A percentile compares a stretch with the other conserved stretches of the same genome.
These are phyloP conservation scores for Pangasius krempfi DNA, from an alignment of 2,797 vertebrate species.

Conservation along the genomic window DNA sequence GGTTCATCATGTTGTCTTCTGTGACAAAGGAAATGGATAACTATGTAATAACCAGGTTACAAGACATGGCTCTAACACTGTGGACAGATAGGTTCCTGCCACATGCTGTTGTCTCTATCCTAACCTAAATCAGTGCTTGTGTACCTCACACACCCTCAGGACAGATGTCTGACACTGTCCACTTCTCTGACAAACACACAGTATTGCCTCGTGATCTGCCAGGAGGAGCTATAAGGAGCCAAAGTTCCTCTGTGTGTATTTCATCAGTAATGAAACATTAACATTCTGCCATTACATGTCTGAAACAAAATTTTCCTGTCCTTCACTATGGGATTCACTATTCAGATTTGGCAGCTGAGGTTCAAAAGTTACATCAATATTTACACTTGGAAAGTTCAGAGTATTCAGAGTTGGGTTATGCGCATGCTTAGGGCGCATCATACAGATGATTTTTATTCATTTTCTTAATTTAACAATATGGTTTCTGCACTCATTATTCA, in stretches of 20 bases:
- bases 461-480: not conserved
- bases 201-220: not conserved
- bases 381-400: not conserved
- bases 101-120: not conserved
- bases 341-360: not conserved
- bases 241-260: not conserved
- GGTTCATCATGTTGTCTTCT: not conserved
- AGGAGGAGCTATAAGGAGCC: not conserved
- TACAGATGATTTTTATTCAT: not conserved
- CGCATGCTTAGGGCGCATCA: not conserved
- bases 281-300: not conserved
- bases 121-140: slow-evolving; percentile 3
- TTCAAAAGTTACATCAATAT: not conserved
- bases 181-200: not conserved
- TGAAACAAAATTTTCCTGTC: not conserved
- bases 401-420: not conserved
- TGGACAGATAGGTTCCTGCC: slow-evolving; percentile 27
- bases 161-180: not conserved
- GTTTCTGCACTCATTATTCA: not conserved
- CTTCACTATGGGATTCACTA: not conserved
- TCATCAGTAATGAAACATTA: not conserved
- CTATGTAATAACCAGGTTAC: slow-evolving; percentile 33
- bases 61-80: not conserved
- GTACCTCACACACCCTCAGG: slow-evolving; percentile 16
- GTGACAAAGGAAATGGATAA: not conserved